Conservation (phyloP, 1,140 invertebrate species). For the Caenorhabditis remanei region DNA sequence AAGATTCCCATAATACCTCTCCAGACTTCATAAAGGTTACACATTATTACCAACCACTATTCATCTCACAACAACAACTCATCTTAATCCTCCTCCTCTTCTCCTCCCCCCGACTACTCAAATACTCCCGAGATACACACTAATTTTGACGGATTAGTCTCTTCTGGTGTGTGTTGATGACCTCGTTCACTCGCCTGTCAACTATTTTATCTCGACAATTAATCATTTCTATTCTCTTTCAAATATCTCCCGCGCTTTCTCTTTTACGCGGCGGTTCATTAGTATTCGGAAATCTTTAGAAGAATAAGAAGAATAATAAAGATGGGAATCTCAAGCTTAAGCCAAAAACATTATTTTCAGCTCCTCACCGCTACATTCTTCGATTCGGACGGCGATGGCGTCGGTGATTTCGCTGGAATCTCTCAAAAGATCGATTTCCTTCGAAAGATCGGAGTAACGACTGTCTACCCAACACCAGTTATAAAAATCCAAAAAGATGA, state of each 20-base stretch:
- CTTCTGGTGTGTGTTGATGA: conserved; percentile 19
- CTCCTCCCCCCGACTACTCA: neutral
- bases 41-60: no score
- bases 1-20: no score
- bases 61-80: neutral
- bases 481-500: conserved; percentile 69
- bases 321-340: neutral
- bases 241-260: conserved; percentile 4
- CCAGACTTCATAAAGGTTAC: no score
- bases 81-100: neutral
- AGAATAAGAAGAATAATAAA: no score
- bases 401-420: conserved; percentile 74
- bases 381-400: conserved; percentile 71
- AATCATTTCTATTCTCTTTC: conserved; percentile 9
- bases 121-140: neutral
- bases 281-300: conserved; percentile 26
- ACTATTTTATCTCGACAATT: conserved; percentile 53
- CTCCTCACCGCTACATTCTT: conserved; percentile 72
- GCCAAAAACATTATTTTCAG: conserved; percentile 55
- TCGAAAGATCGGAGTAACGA: conserved; percentile 71
- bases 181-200: conserved; percentile 48
- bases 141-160: conserved; percentile 27
- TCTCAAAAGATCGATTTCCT: conserved; percentile 74
- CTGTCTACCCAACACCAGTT: conserved; percentile 73
- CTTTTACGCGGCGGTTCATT: conserved; percentile 4